Conservation (phyloP, 2,113 vertebrate species). For the Ctenomys sociabilis region DNA sequence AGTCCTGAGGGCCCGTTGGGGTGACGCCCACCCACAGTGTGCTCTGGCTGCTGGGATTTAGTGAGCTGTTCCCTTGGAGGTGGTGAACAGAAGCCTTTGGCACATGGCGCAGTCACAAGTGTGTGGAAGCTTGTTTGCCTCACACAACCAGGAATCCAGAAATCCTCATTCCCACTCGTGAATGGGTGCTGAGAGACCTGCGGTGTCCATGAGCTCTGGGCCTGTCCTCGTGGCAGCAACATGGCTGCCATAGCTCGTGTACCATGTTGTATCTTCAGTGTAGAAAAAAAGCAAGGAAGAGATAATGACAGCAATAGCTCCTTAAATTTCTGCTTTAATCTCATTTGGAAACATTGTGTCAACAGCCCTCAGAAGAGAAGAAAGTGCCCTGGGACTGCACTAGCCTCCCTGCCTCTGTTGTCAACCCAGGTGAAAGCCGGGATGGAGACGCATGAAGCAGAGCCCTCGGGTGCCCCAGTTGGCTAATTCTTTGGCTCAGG, state of each 20-base stretch:
- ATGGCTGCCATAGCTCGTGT: background rate
- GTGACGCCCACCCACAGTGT: fast-evolving
- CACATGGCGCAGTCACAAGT: background rate
- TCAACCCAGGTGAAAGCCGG: background rate
- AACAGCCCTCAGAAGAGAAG: background rate
- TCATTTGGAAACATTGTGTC: background rate
- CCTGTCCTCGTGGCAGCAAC: background rate
- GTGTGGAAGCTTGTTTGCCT: background rate
- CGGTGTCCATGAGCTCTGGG: background rate
- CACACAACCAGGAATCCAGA: background rate
- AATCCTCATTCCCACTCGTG: too few species aligned
- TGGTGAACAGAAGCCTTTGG: background rate
- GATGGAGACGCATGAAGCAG: background rate
- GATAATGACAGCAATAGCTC: background rate
- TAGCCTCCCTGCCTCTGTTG: background rate
- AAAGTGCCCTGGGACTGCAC: background rate
- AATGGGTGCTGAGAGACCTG: too few species aligned
- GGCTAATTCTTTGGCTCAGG: background rate
- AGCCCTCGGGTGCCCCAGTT: background rate
- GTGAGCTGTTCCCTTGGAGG: background rate
- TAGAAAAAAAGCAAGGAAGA: background rate
- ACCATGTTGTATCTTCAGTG: background rate
- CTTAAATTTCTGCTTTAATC: background rate
- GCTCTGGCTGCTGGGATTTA: background rate
- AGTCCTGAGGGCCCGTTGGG: background rate